phyloP scores from a whole-genome alignment of 2,113 vertebrate species.

The Seriola rivoliana region DNA sequence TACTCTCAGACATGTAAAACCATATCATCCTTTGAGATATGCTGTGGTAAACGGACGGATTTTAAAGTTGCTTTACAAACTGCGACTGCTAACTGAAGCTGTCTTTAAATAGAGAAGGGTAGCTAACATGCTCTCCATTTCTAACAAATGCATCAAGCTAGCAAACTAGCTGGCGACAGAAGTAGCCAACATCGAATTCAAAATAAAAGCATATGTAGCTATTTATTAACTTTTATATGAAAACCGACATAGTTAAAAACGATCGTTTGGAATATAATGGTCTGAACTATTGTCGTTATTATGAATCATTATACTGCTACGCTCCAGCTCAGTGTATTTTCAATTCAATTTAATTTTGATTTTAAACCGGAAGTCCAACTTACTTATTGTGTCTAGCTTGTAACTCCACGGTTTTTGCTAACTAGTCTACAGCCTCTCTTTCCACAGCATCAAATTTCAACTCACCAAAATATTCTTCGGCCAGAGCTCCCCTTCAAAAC shows the following conservation, averaged over 20 bases:
- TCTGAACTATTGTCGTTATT: too few species aligned
- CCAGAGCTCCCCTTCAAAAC: slow-evolving; percentile 4
- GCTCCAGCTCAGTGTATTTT: not conserved
- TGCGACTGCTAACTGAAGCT: rapidly evolving
- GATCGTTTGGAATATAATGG: not conserved
- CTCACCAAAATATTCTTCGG: slow-evolving; percentile 56
- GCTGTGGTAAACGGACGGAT: rapidly evolving
- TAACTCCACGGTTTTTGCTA: not conserved
- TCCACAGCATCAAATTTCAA: slow-evolving; percentile 37
- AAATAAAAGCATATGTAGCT: slow-evolving; percentile 40
- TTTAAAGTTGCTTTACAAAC: rapidly evolving
- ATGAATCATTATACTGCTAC: not conserved
- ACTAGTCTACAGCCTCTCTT: slow-evolving; percentile 24
- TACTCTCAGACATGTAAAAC: not conserved
- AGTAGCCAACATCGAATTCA: not conserved
- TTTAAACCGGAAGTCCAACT: not conserved
- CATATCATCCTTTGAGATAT: rapidly evolving
- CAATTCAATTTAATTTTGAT: not conserved
- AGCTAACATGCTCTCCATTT: not conserved
- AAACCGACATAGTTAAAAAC: rapidly evolving
- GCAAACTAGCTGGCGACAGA: not conserved
- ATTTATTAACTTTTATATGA: rapidly evolving
- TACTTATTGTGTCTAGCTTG: too few species aligned
- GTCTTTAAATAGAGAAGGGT: not conserved
- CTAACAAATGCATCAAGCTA: not conserved